Conservation (phyloP, 2,797 vertebrate species). For the Tiaroga cobitis region DNA sequence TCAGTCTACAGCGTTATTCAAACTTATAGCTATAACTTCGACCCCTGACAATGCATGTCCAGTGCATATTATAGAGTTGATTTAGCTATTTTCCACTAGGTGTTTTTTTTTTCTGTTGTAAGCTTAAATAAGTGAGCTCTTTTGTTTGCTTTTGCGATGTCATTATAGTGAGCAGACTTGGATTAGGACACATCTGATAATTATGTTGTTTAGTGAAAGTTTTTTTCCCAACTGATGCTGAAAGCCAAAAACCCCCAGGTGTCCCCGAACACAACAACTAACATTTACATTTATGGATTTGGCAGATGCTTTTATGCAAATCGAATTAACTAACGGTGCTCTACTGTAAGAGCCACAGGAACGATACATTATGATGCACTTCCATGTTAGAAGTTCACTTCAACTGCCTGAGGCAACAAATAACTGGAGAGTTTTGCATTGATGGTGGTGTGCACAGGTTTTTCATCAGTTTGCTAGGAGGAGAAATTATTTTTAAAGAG, state of each 20-base stretch:
- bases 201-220: constrained; percentile 4
- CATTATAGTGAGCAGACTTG: not conserved
- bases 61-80: not conserved
- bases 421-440: not conserved
- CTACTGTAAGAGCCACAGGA: not conserved
- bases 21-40: not conserved
- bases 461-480: not conserved
- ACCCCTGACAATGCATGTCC: not conserved
- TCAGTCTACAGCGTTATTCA: not conserved
- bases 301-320: not conserved
- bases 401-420: not conserved
- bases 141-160: not conserved
- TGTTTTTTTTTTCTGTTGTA: not conserved
- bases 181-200: not conserved
- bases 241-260: not conserved
- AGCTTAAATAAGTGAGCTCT: not conserved
- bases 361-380: not conserved
- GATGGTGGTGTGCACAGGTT: not conserved
- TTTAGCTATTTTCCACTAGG: not conserved
- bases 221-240: not conserved
- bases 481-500: not conserved
- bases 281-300: not conserved
- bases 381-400: not conserved
- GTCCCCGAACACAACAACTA: not conserved
- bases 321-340: not conserved